Evolutionary conservation across 2,113 vertebrate species (phyloP).

Genomic region (Aviceda subcristata): DNA sequence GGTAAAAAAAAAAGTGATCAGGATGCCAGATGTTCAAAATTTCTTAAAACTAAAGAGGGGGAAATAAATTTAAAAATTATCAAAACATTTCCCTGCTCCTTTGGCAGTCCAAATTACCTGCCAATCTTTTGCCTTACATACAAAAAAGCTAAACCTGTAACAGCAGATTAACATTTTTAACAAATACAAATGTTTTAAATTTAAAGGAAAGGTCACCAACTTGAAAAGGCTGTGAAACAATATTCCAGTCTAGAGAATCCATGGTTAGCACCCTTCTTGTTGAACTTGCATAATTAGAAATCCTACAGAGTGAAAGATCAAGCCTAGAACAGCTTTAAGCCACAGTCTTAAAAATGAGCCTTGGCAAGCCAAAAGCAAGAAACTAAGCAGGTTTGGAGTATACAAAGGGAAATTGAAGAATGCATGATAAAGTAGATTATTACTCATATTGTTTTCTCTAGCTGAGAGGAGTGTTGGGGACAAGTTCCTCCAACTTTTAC

Average conservation of each 20-base stretch:
- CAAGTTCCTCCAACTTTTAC: background rate
- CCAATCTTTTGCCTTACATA: background rate
- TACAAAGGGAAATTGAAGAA: background rate
- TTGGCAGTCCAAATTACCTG: background rate
- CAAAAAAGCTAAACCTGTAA: background rate
- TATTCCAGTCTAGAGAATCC: background rate
- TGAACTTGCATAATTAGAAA: background rate
- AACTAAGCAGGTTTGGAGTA: background rate
- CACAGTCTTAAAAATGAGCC: background rate
- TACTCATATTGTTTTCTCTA: background rate
- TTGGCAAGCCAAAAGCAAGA: background rate
- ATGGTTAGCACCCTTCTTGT: background rate
- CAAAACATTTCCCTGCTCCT: background rate
- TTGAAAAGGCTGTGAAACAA: background rate
- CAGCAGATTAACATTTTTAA: background rate
- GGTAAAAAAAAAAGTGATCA: background rate
- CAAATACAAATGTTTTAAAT: background rate
- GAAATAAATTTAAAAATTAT: accelerated
- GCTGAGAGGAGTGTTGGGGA: background rate
- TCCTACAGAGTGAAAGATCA: background rate
- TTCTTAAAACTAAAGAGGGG: background rate
- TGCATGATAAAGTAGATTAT: background rate
- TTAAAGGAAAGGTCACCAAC: background rate
- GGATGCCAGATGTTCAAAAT: constrained; percentile 28
- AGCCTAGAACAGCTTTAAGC: background rate